Conservation (phyloP, 2,113 vertebrate genomes). For the Coryphaenoides rupestris region DNA sequence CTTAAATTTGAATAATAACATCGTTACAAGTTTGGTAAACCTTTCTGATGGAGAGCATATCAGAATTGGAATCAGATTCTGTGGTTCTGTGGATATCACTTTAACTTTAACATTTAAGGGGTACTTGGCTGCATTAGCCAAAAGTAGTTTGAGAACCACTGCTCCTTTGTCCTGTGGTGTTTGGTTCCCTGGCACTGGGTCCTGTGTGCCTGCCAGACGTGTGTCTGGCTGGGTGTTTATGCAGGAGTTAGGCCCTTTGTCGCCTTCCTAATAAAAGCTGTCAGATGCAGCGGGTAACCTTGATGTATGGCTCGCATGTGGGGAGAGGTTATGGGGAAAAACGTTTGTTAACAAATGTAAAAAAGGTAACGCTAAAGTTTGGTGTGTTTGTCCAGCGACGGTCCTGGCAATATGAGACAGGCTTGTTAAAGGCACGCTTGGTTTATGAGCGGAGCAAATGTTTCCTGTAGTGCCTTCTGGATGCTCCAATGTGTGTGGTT, state of each 20-base stretch:
- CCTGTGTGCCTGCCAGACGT: conserved; percentile 29
- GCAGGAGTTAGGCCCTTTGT: conserved; percentile 36
- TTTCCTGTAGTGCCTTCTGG: no score
- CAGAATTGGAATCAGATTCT: no score
- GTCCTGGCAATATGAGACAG: no score
- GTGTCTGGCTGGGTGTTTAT: conserved; percentile 52
- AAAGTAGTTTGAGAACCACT: no score
- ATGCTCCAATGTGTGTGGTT: background rate
- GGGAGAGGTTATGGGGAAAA: conserved; percentile 33
- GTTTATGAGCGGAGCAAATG: no score
- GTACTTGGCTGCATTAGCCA: no score
- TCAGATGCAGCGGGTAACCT: conserved; percentile 23
- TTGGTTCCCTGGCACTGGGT: conserved; percentile 37
- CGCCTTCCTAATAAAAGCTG: conserved; percentile 45
- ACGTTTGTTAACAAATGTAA: background rate
- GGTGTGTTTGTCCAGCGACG: conserved; percentile 9
- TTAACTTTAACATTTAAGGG: no score
- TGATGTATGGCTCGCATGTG: conserved; percentile 43
- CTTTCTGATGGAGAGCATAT: no score
- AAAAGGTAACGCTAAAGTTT: conserved; percentile 5
- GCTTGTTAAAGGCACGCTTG: no score
- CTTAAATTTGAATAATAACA: no score
- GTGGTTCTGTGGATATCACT: no score
- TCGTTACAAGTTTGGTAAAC: no score
- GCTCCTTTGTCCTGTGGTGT: conserved; percentile 21